phyloP scores from a whole-genome alignment of 2,113 vertebrate species.

The Peromyscus maniculatus region DNA sequence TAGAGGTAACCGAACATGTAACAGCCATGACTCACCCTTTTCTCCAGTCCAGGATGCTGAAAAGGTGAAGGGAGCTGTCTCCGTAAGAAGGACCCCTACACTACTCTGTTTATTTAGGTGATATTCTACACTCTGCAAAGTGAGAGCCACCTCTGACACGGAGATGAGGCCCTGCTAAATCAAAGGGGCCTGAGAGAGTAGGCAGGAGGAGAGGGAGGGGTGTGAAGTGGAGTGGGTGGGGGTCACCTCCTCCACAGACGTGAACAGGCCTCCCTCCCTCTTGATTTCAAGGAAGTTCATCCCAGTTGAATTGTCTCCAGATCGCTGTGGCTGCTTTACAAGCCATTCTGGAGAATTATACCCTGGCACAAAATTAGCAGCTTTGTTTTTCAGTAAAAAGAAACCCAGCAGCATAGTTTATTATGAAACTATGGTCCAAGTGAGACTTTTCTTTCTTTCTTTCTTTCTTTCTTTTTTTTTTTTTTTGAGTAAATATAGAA shows the following conservation, averaged over 20 bases:
- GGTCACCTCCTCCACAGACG: neutral
- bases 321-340: neutral
- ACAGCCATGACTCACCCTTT: neutral
- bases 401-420: neutral
- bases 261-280: neutral
- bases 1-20: neutral
- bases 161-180: neutral
- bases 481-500: conserved; percentile 20
- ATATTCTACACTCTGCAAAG: neutral
- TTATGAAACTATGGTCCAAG: conserved; percentile 25
- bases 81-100: neutral
- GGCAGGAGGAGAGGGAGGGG: neutral
- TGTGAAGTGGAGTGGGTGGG: neutral
- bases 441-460: neutral
- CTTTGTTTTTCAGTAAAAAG: conserved; percentile 7
- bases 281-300: neutral
- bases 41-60: rapidly evolving
- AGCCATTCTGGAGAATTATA: conserved; percentile 21
- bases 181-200: neutral
- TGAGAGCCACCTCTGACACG: conserved; percentile 14
- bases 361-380: conserved; percentile 18
- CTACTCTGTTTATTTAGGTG: conserved; percentile 12
- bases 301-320: neutral
- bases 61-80: neutral
- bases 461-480: conserved; percentile 3